A percentile compares a stretch with the other conserved stretches of the same genome.
Evolutionary conservation across 37 sponge, comb jelly and placozoan genomes (phyloP).

Genomic region (Tethya wilhelma): DNA sequence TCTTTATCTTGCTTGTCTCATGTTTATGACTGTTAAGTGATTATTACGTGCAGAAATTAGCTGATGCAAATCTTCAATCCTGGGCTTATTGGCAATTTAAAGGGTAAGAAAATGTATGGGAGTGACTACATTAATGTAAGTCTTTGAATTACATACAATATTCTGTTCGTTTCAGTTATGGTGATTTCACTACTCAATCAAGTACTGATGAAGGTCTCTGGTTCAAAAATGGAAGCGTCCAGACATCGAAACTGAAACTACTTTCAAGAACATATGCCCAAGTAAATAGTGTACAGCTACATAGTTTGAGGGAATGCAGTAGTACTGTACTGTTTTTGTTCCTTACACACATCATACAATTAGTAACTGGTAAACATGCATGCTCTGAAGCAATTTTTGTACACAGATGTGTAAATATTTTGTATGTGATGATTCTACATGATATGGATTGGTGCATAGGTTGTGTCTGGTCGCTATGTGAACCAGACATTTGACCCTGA

Average conservation of each 20-base stretch:
- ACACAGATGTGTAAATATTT: too few species aligned
- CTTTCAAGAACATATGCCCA: slow-evolving; percentile 75
- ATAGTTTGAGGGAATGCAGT: too few species aligned
- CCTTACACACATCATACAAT: too few species aligned
- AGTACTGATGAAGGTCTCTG: slow-evolving; percentile 60
- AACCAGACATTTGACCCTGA: slow-evolving; percentile 48
- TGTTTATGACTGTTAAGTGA: not conserved
- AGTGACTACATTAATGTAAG: not conserved
- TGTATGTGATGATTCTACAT: not conserved
- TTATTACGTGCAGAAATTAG: slow-evolving; percentile 40
- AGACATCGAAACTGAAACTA: slow-evolving; percentile 57
- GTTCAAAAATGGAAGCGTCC: slow-evolving; percentile 64
- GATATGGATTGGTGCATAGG: slow-evolving; percentile 20
- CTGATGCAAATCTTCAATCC: slow-evolving; percentile 60
- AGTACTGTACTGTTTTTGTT: too few species aligned
- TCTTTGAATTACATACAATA: not conserved
- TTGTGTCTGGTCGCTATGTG: slow-evolving; percentile 60
- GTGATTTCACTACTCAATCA: slow-evolving; percentile 70
- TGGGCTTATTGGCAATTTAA: slow-evolving; percentile 85
- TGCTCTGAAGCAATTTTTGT: not conserved
- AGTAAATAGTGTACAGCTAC: slow-evolving; percentile 19
- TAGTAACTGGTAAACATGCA: too few species aligned
- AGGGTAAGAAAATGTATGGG: slow-evolving; percentile 28
- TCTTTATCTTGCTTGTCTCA: not conserved
- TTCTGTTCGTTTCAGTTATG: slow-evolving; percentile 25